These are phyloP conservation scores for Urocitellus parryii DNA, from an alignment of 2,113 vertebrate genomes.

Conservation along the genomic window DNA sequence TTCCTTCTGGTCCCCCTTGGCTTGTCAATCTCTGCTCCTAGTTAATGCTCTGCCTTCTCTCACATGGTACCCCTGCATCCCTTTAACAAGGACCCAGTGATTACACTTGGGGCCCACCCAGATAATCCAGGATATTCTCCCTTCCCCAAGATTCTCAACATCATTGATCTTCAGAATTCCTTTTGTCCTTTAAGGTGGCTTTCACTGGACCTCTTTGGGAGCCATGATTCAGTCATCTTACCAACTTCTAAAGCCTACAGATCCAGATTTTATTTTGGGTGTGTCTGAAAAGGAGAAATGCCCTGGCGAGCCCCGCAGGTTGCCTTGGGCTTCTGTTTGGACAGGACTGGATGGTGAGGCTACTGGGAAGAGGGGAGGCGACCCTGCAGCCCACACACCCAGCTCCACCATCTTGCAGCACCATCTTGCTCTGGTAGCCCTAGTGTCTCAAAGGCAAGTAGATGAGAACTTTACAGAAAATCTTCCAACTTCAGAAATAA, in stretches of 20 bases:
- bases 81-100: not conserved
- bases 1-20: not conserved
- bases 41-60: not conserved
- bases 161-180: not conserved
- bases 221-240: not conserved
- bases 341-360: not conserved
- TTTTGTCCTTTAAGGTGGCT: not conserved
- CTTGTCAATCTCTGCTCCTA: not conserved
- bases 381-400: accelerated
- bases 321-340: not conserved
- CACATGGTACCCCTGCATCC: not conserved
- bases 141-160: not conserved
- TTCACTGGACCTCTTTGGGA: not conserved
- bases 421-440: not conserved
- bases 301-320: not conserved
- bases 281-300: not conserved
- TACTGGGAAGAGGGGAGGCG: not conserved
- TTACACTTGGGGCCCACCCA: not conserved
- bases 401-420: not conserved
- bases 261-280: not conserved
- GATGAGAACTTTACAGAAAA: not conserved
- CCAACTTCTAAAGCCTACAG: not conserved
- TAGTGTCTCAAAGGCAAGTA: not conserved
- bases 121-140: not conserved
- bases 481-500: not conserved